Conservation (phyloP, 2,888 invertebrate species). For the Spialia ferax region DNA sequence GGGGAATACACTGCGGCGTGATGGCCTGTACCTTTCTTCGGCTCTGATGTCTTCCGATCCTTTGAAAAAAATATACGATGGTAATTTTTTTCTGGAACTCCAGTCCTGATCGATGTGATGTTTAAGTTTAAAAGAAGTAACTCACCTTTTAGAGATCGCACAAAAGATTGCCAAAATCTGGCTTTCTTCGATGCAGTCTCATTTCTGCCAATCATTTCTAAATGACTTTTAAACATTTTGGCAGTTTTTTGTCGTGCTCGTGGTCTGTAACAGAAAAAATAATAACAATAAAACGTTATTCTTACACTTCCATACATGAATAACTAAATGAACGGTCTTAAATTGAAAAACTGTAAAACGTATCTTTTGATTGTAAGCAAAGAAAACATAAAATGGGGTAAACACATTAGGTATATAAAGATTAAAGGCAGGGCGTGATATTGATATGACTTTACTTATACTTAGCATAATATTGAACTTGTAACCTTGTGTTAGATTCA, state of each 20-base stretch:
- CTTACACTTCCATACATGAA: not conserved
- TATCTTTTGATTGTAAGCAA: too few species aligned
- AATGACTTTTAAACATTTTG: slow-evolving; percentile 96
- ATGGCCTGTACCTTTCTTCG: slow-evolving; percentile 91
- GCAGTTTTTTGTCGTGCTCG: slow-evolving; percentile 91
- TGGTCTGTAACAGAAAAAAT: slow-evolving; percentile 87
- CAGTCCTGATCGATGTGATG: not conserved
- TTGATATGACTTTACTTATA: not conserved
- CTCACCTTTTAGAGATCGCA: slow-evolving; percentile 96
- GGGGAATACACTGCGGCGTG: slow-evolving; percentile 92
- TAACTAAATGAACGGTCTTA: too few species aligned
- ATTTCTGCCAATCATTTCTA: slow-evolving; percentile 97
- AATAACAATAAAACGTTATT: not conserved
- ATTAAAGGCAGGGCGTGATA: not conserved
- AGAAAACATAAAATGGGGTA: not conserved
- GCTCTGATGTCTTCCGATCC: slow-evolving; percentile 97
- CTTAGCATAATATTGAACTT: not conserved
- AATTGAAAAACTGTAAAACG: too few species aligned
- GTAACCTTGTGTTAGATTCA: slow-evolving; percentile 62
- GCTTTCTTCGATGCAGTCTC: slow-evolving; percentile 97
- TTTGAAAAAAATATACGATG: slow-evolving; percentile 28
- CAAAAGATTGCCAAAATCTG: slow-evolving; percentile 97
- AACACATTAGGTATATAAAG: too few species aligned
- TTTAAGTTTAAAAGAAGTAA: slow-evolving; percentile 15
- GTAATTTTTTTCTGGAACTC: not conserved